These are phyloP conservation scores for Mastomys natalensis DNA, from an alignment of 2,113 vertebrate species.

Conservation along the genomic window DNA sequence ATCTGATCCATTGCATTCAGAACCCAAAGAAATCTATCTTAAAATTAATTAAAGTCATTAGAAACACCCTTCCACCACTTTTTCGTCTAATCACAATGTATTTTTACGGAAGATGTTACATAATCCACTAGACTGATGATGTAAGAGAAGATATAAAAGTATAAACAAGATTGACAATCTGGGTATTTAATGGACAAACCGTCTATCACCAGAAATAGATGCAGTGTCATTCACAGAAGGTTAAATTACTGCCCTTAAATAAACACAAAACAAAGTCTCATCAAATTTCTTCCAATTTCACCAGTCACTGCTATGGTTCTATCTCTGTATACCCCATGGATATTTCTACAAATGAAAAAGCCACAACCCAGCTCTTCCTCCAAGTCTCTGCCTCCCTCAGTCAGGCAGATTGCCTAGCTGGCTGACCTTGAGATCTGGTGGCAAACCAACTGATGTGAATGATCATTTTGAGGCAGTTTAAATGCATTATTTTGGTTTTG, in stretches of 20 bases:
- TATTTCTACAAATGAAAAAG: not conserved
- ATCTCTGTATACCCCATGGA: not conserved
- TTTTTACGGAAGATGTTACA: not conserved
- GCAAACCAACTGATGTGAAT: conserved; percentile 57
- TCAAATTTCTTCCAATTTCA: conserved; percentile 6
- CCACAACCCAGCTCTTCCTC: not conserved
- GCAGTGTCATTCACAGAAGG: not conserved
- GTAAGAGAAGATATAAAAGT: not conserved
- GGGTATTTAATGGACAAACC: not conserved
- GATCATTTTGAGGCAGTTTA: conserved; percentile 49
- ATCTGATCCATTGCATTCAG: not conserved
- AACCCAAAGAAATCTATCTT: not conserved
- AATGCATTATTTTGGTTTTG: conserved; percentile 18
- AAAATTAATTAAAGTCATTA: not conserved
- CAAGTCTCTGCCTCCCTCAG: conserved; percentile 18
- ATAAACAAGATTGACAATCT: not conserved
- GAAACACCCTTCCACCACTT: not conserved
- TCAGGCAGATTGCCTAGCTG: conserved; percentile 48
- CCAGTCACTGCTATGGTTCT: not conserved
- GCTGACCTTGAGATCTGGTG: conserved; percentile 23
- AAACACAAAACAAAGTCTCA: not conserved
- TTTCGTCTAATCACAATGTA: not conserved
- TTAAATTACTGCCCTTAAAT: not conserved
- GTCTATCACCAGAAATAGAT: not conserved
- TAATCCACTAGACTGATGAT: not conserved